Base-by-base conservation (phyloP, 2,797 vertebrate species). In the Argentina silus region DNA sequence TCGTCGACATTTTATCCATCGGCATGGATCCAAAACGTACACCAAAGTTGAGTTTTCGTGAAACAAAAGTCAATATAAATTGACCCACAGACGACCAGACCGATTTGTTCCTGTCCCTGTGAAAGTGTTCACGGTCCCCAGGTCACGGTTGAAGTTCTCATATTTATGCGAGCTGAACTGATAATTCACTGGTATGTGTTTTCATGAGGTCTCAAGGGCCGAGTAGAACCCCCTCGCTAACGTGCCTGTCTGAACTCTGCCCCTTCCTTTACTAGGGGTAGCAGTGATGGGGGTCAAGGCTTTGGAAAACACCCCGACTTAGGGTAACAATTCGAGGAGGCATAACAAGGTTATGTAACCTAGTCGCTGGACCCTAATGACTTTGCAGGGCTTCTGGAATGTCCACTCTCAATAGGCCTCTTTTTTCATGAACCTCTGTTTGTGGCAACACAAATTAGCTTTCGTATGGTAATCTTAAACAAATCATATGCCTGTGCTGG, bases 311-410 rank as follows among this genome's bases (percentile, higher is more conserved):
- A 76, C 65, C 42, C 75, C 67, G 48, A 69, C 81, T 85, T 79
- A 86, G 89, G 78, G 86, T 89, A 90, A 91, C 87, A 88, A 85
- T 91, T 88, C 88, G 66, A 87, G 77, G 73, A 89, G 84, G 69
- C 56, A 53, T 77, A 84, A 79, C 81, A 82, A 63, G 75, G 83
- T 92, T 91, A 88, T 83, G 85, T 87, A 91, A 90, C 81, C 50
- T 76, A 50, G 69, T 69, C 17, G 66, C 72, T 61, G 67, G 83
- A 85, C 77, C 70, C 84, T 86, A 80, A 85, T 85, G 77, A 85
- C 72, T 84, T 50, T 7, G 48, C 69, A 15, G 70, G 50, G 78
- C 78, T 79, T 27, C 75, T 76, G 82, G 88, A 88, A 90, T 90
- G 87, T 87, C 72, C 43, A 19, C 79, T 75, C 78, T 88, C 86